Evolutionary conservation across 2,113 vertebrate species (phyloP), one percentile per base, ranked within the genome.

Genomic region (Cebus imitator): DNA sequence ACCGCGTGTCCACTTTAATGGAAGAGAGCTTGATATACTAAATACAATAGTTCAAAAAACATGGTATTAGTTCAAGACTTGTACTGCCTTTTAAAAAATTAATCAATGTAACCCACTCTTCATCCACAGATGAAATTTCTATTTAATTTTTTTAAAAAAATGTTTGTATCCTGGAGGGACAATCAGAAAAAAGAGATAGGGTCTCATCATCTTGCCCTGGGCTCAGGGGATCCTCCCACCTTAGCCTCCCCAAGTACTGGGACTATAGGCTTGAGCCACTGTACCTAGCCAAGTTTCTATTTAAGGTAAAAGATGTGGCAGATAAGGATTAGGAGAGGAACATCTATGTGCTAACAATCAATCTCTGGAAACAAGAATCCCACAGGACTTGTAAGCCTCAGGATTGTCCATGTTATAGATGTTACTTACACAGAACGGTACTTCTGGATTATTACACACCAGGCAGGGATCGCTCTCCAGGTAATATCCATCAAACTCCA

Each of bases 21-120:
- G 99, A 99, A 82, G 99, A 99, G 43, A 99, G 98, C 97, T 99
- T 99, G 98, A 99, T 99, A 98, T 99, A 99, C 99, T 99, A 96
- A 82, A 86, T 6, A 57, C 57, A 84, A 3, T 79, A 80, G 79
- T 1, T 75, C 9, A 93, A 50, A 68, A 37, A 75, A 90, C 55
- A 81, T 5, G 14, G 4, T 5, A 68, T 92, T 43, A 95, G 55
- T 43, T 87, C 66, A 35, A 81, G 45, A 50, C 48, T 91, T 52
- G 9, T 21, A 43, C 35, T 30, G 11, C 35, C 25, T 45, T 68
- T 76, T 57, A 72, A 52, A 91, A 48, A 45, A 16, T 30, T 30
- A 35, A 92, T 6, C 85, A 43, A 8, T 6, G 40, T 11, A 78
- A 48, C n/a, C 82, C 58, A 37, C 43, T 55, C 81, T 96, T 52